Conservation (phyloP, 2,888 invertebrate species). For the Parasteatoda lunata region DNA sequence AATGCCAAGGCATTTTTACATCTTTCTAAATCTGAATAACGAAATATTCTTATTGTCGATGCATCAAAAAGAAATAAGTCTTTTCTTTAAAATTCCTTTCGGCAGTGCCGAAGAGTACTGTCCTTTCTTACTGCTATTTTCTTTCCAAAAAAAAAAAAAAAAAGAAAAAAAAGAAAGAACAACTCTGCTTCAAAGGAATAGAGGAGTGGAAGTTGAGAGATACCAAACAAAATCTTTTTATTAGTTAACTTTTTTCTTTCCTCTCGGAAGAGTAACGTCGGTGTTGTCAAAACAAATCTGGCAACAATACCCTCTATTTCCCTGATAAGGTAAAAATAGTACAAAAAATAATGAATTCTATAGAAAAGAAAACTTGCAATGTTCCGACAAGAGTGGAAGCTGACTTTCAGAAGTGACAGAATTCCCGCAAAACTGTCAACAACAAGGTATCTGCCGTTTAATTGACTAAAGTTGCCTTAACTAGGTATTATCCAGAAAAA, state of each 20-base stretch:
- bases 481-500: too few relatives aligned
- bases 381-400: not conserved
- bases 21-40: too few relatives aligned
- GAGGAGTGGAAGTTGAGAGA: not conserved
- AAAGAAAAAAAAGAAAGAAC: not conserved
- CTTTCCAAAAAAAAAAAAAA: not conserved
- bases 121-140: too few relatives aligned
- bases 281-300: slow-evolving; percentile 33
- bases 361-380: not conserved
- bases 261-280: slow-evolving; percentile 7
- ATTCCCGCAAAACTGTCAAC: not conserved
- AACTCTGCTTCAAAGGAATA: not conserved
- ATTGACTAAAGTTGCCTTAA: not conserved
- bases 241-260: not conserved
- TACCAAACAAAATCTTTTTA: slow-evolving; percentile 25
- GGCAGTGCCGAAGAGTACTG: too few relatives aligned
- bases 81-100: too few relatives aligned
- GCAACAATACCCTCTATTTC: slow-evolving; percentile 10
- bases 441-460: not conserved
- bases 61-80: too few relatives aligned
- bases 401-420: not conserved
- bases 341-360: slow-evolving; percentile 1
- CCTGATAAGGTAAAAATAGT: not conserved
- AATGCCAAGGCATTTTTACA: too few relatives aligned
- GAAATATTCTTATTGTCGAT: too few relatives aligned